Base-by-base conservation (phyloP, 2,797 vertebrate species). In the Typhlichthys eigenmanni region DNA sequence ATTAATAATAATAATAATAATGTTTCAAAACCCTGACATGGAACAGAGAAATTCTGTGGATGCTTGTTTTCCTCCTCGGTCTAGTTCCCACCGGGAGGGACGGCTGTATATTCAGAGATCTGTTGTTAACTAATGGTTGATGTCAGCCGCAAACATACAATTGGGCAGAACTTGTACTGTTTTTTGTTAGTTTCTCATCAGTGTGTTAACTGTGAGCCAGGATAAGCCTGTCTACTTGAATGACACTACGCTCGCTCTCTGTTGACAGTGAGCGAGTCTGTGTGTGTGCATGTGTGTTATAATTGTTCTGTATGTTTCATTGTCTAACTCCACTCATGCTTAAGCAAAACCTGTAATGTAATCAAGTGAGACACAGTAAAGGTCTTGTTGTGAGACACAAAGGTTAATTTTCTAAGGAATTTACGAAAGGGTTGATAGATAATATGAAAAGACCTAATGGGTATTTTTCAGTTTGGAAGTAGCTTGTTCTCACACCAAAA, bases 171-270 rank as follows among this genome's bases (percentile, higher is more conserved):
- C 13, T 8, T 77, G 84, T 87, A 85, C 80, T 86, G 86, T 89
- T 89, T 86, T 13, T 46, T 47, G 5, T 38, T 38, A 9, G 24
- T 9, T 82, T 85, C 74, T 88, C 86, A 81, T 84, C 80, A 83
- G 79, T 86, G 82, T 87, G 84, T 85, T 58, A 71, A 86, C 88
- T 86, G 84, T 84, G 88, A 90, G 89, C 87, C 87, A 87, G 87
- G 86, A 88, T 79, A 53, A 85, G 78, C 85, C 85, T 81, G 75
- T 84, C 81, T 89, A 90, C 89, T 90, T 91, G 89, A 91, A 89
- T 70, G 74, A 88, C 74, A 79, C 45, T 46, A 55, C n/a, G 47
- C 53, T 50, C 64, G 50, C 82, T 87, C 84, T 88, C 79, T 84
- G 71, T 86, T 78, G 69, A 78, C 87, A 75, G 78, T 84, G 68